phyloP scores from a whole-genome alignment of 2,888 invertebrate genomes.

The Actias luna region DNA sequence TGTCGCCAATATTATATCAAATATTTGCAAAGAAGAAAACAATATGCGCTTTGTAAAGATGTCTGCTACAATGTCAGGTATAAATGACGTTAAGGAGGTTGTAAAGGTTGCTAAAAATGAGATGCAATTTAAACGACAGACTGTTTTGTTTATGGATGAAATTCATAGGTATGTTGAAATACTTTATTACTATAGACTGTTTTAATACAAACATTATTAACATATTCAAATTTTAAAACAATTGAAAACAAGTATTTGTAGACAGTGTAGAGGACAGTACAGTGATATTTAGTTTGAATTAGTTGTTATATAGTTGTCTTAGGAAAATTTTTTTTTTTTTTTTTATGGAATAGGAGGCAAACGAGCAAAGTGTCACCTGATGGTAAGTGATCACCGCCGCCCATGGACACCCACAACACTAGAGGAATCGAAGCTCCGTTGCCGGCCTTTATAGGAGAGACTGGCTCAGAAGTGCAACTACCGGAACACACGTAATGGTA shows the following conservation, averaged over 20 bases:
- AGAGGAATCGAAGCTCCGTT: no score
- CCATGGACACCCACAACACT: no score
- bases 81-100: constrained; percentile 89
- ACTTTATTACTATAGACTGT: not conserved
- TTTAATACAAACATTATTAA: not conserved
- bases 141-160: constrained; percentile 92
- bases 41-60: constrained; percentile 86
- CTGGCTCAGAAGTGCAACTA: no score
- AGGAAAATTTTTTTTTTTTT: no score
- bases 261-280: no score
- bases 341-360: no score
- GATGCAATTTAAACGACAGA: constrained; percentile 84
- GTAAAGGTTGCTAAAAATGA: constrained; percentile 88
- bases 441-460: no score
- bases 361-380: no score
- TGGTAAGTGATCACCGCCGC: no score
- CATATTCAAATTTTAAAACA: not conserved
- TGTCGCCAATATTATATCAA: constrained; percentile 86
- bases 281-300: no score
- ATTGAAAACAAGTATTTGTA: not conserved
- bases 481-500: no score
- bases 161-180: constrained; percentile 82
- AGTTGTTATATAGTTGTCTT: no score
- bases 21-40: constrained; percentile 83
- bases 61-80: constrained; percentile 89